Conservation (phyloP, 1,140 invertebrate species). For the Danaus melanippus region DNA sequence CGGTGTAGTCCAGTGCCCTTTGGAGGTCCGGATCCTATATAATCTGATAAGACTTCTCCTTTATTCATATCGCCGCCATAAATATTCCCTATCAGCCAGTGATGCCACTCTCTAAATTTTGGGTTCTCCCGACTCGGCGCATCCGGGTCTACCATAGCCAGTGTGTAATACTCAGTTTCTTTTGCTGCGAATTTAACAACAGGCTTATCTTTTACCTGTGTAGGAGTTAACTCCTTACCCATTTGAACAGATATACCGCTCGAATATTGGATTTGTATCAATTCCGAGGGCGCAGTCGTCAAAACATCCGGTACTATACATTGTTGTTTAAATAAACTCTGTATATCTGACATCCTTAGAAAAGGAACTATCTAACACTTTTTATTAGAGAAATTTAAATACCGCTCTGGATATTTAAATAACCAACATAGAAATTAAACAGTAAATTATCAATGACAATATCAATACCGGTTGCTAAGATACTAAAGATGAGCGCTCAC, state of each 20-base stretch:
- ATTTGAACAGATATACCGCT: slow-evolving; percentile 30
- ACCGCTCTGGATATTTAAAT: no score
- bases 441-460: slow-evolving; percentile 1
- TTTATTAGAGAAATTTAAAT: no score
- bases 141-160: slow-evolving; percentile 92
- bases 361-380: no score
- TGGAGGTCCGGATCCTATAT: slow-evolving; percentile 90
- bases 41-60: slow-evolving; percentile 84
- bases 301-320: slow-evolving; percentile 54
- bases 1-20: slow-evolving; percentile 88
- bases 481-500: slow-evolving; percentile 10
- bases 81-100: slow-evolving; percentile 95
- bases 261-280: slow-evolving; percentile 39
- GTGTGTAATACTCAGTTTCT: slow-evolving; percentile 76
- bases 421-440: neutral
- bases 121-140: slow-evolving; percentile 87
- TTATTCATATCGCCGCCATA: slow-evolving; percentile 81
- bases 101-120: slow-evolving; percentile 89
- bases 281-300: slow-evolving; percentile 46
- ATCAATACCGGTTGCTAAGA: slow-evolving; percentile 14
- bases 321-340: slow-evolving; percentile 49
- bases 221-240: slow-evolving; percentile 52
- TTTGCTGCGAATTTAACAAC: slow-evolving; percentile 52
- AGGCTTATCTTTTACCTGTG: slow-evolving; percentile 59
- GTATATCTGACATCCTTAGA: slow-evolving; percentile 39